Percentiles rank a stretch among this genome's conserved stretches.
Evolutionary conservation across 2,888 invertebrate genomes (phyloP).

Genomic region (Pogonocherus hispidulus): DNA sequence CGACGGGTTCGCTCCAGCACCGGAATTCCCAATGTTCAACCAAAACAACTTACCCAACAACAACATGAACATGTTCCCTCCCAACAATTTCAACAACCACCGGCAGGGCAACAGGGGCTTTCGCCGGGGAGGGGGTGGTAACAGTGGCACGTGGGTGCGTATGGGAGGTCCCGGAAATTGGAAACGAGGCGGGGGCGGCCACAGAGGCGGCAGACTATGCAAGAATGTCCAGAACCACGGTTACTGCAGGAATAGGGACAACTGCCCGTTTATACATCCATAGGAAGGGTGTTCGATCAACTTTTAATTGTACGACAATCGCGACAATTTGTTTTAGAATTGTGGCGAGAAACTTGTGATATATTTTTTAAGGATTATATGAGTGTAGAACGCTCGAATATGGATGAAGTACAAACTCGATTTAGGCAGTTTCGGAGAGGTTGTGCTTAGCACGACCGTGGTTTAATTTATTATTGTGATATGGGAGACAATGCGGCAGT

Average conservation of each 20-base stretch:
- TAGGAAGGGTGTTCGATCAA: neutral
- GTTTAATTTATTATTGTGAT: constrained; percentile 27
- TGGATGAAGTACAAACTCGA: constrained; percentile 29
- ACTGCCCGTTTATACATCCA: constrained; percentile 88
- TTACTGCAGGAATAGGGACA: constrained; percentile 85
- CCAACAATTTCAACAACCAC: constrained; percentile 66
- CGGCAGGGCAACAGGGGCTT: constrained; percentile 53
- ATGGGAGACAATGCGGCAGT: neutral
- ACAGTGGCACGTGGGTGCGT: constrained; percentile 72
- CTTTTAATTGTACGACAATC: constrained; percentile 4
- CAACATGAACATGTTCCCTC: constrained; percentile 60
- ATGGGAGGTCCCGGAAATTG: constrained; percentile 67
- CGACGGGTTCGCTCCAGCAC: constrained; percentile 61
- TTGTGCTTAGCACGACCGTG: neutral
- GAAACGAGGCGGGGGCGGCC: constrained; percentile 69
- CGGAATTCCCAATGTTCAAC: constrained; percentile 62
- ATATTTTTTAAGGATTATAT: constrained; percentile 23
- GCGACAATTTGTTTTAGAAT: constrained; percentile 37
- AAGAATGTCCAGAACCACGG: constrained; percentile 86
- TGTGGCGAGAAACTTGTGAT: constrained; percentile 44
- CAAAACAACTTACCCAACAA: constrained; percentile 59
- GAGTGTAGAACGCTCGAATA: constrained; percentile 43
- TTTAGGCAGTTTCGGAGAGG: constrained; percentile 12
- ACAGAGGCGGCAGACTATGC: constrained; percentile 74
- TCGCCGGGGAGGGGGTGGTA: constrained; percentile 55